Evolutionary conservation across 2,888 invertebrate genomes (phyloP).

Genomic region (Drosophila picticornis): DNA sequence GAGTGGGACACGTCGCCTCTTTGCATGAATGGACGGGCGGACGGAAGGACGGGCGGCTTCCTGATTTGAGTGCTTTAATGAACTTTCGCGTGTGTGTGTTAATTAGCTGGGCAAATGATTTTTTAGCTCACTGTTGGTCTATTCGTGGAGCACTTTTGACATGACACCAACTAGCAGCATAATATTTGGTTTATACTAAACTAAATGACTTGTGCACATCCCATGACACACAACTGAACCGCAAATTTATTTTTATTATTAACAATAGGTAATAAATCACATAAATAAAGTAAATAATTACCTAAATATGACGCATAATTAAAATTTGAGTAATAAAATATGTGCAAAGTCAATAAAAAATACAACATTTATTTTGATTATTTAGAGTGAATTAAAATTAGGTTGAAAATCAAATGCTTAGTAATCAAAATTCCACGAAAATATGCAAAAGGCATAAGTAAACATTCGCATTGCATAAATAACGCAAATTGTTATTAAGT

Average conservation of each 20-base stretch:
- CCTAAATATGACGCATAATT: background rate
- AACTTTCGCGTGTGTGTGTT: constrained; percentile 49
- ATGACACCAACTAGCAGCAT: constrained; percentile 7
- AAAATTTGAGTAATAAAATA: background rate
- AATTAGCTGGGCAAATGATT: constrained; percentile 50
- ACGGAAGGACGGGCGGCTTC: constrained; percentile 22
- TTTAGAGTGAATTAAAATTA: background rate
- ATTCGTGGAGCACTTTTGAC: background rate
- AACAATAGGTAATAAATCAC: background rate
- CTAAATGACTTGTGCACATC: background rate
- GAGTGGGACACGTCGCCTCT: constrained; percentile 38
- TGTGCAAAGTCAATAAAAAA: background rate
- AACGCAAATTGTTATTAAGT: background rate
- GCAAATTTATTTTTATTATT: background rate
- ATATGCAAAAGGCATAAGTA: background rate
- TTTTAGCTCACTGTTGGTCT: constrained; percentile 20
- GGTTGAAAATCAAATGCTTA: background rate
- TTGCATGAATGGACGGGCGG: constrained; percentile 20
- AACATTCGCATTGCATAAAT: background rate
- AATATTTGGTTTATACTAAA: constrained; percentile 10
- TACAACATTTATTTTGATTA: background rate
- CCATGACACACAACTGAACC: background rate
- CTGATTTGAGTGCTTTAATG: constrained; percentile 42
- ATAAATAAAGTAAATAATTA: background rate
- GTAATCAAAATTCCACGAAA: background rate